Base-by-base conservation (phyloP, 1,140 invertebrate genomes). In the Diorhabda elongata region DNA sequence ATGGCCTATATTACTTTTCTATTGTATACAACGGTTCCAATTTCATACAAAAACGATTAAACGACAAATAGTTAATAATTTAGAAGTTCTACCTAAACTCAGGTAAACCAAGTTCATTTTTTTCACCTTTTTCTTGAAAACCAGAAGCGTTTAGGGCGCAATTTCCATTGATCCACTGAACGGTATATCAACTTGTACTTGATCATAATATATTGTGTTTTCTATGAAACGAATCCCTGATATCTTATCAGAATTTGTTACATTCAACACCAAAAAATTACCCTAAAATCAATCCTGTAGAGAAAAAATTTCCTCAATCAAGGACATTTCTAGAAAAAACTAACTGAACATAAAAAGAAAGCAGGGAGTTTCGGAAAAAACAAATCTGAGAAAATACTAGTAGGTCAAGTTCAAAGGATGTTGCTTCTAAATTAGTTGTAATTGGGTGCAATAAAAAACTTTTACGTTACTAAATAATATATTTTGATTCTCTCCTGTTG, bases 11-110 rank as follows among this genome's bases (percentile, higher is more conserved):
- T 11, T 8, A 9, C 11, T 41, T 42, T 43, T 43, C 59, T 42
- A 42, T 61, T 61, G 59, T 61, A 42, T 61, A 41, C 26, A 61
- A 9, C 42, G 42, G 42, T 42, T 9, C 42, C 59, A 42, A 61
- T 61, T 61, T 61, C 9, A 61, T 61, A 42, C n/a, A 52, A 52
- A 52, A 52, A 52, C n/a, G 6, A 52, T 52, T 52, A n/a, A 52
- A 52, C 47, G 47, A 52, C n/a, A n/a, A 52, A 52, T 3, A n/a
- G 47, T 52, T 52, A 52, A 52, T 52, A 52, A 52, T 52, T 52
- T 52, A 2, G 47, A 52, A 8, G 59, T 61, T 61, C 42, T 5
- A 42, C 26, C n/a, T 8, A 42, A 5, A 42, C 59, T 5, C 59
- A 61, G 59, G 59, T 61, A 61, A 4, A 52, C 6, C 3, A 60